phyloP scores from a whole-genome alignment of 2,113 vertebrate species.

The Baryphthengus martii region DNA sequence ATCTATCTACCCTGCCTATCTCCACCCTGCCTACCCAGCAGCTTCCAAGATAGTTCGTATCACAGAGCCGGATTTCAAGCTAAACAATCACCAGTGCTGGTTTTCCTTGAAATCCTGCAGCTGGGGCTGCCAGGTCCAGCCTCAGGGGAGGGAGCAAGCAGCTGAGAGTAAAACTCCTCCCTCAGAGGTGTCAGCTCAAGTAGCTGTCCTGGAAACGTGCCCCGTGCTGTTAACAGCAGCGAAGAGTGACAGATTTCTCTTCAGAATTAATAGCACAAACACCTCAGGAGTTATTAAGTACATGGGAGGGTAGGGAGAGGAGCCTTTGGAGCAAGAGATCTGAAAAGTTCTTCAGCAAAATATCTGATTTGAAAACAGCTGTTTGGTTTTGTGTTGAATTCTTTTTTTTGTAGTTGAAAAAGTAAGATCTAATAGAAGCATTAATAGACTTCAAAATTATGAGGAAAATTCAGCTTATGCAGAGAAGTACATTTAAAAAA shows the following conservation, averaged over 20 bases:
- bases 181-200: background rate
- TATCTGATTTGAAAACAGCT: background rate
- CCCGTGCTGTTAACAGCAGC: background rate
- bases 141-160: background rate
- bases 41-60: background rate
- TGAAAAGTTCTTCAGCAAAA: background rate
- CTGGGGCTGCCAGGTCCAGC: background rate
- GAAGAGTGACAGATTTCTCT: background rate
- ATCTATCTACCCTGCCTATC: background rate
- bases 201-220: background rate
- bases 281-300: background rate
- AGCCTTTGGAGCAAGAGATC: background rate
- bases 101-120: background rate
- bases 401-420: background rate
- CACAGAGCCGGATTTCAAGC: background rate
- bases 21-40: background rate
- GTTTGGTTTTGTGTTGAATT: background rate
- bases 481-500: background rate
- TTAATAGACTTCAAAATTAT: background rate
- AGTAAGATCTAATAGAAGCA: background rate
- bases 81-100: background rate
- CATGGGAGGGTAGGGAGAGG: background rate
- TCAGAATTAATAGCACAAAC: background rate
- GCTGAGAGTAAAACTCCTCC: background rate
- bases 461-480: background rate